Conservation (phyloP, 2,888 invertebrate genomes). For the Drosophila birchii region DNA sequence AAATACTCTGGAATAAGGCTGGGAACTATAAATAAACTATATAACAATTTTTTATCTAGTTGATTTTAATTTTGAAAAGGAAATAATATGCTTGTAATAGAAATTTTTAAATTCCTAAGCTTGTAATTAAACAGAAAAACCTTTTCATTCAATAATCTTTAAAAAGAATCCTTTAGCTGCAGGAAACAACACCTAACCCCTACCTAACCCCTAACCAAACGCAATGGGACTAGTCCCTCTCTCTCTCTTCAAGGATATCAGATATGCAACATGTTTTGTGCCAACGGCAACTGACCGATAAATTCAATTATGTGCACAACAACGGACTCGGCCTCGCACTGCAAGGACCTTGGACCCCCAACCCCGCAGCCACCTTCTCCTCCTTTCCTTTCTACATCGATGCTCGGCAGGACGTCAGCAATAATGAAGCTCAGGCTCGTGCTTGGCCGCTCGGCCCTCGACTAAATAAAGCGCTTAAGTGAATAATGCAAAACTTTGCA, state of each 20-base stretch:
- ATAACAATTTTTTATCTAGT: neutral
- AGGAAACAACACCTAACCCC: slow-evolving; percentile 4
- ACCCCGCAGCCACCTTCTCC: slow-evolving; percentile 3
- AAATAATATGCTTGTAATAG: too few species aligned
- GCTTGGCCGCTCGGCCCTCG: slow-evolving; percentile 52
- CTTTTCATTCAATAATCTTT: neutral
- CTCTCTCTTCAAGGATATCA: slow-evolving; percentile 17
- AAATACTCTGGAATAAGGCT: neutral
- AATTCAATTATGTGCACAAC: slow-evolving; percentile 74
- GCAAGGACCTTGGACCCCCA: slow-evolving; percentile 29
- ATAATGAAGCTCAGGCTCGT: slow-evolving; percentile 65
- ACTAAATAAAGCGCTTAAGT: slow-evolving; percentile 80
- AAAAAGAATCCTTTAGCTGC: neutral
- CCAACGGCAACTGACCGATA: slow-evolving; percentile 63
- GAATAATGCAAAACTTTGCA: slow-evolving; percentile 79
- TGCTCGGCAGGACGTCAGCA: slow-evolving; percentile 62
- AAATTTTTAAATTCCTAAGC: too few species aligned
- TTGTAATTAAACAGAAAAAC: neutral
- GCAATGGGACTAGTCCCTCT: slow-evolving; percentile 6
- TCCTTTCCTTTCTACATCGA: slow-evolving; percentile 3
- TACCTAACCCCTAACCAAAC: slow-evolving; percentile 21
- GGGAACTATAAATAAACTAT: neutral
- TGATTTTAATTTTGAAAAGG: neutral
- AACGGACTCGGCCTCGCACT: slow-evolving; percentile 42
- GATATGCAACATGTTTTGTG: slow-evolving; percentile 62